Base-by-base conservation (phyloP, 2,888 invertebrate species). In the Tipula unca region DNA sequence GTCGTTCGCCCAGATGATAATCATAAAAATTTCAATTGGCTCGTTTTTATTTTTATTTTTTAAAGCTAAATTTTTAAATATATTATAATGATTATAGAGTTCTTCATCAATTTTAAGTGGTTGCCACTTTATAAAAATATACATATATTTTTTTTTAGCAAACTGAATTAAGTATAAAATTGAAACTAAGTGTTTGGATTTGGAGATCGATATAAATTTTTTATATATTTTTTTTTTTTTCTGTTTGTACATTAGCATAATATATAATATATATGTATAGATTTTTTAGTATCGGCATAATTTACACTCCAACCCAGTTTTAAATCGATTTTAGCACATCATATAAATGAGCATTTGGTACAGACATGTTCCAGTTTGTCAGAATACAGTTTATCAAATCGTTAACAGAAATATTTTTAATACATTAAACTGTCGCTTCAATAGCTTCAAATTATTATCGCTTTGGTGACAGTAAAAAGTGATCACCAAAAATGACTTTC, bases 141-240 rank as follows among this genome's bases (percentile, higher is more conserved):
- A 6, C 6, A 6, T 32, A 3, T 32, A 5, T 48, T 48, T 3
- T 48, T 48, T 69, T 69, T 69, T 69, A 25, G 69, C 69, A 69
- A 69, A 69, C 69, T 69, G 25, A 69, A 69, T 69, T 25, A 10
- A 69, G 69, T 25, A 25, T 25, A 69, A 69, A 25, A 69, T 25
- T 69, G 69, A 69, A 69, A 69, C 69, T 69, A 69, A 69, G 69
- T 69, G 69, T 69, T 69, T 69, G n/a, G n/a, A 69, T 69, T 69
- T 69, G 69, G 25, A 69, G 25, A 25, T 69, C 48, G 25, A 25
- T 69, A 69, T 13, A 69, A 69, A 54, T 17, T 25, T 20, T 69
- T 69, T 69, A 17, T 17, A 4, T 48, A 17, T 8, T 17, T 48
- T 17, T 48, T 17, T 39, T 36, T 10, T 39, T 39, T 48, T 0